phyloP scores from a whole-genome alignment of 2,888 invertebrate species.

The Troides aeacus region DNA sequence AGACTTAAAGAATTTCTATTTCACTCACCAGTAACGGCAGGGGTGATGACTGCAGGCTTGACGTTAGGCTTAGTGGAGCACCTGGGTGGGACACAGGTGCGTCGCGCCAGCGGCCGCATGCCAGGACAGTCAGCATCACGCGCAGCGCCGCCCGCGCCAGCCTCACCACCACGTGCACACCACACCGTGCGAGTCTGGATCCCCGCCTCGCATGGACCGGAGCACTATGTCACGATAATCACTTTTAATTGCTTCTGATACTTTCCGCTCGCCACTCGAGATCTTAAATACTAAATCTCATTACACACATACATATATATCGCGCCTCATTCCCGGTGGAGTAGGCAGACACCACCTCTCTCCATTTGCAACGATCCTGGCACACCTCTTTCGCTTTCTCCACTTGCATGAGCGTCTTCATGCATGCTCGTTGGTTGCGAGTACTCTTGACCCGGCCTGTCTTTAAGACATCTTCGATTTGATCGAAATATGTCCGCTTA shows the following conservation, averaged over 20 bases:
- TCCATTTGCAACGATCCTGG: no score
- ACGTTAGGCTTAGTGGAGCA: constrained; percentile 57
- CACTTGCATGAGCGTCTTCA: no score
- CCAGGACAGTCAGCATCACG: constrained; percentile 70
- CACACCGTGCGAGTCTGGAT: constrained; percentile 78
- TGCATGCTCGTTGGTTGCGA: no score
- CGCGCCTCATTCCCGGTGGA: no score
- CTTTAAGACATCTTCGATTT: no score
- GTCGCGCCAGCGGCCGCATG: constrained; percentile 66
- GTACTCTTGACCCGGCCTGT: no score
- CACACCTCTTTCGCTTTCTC: no score
- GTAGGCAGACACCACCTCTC: no score
- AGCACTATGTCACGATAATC: constrained; percentile 52
- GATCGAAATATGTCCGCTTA: no score
- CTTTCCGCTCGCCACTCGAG: no score
- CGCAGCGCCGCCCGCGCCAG: constrained; percentile 59
- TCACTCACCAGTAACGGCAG: constrained; percentile 35
- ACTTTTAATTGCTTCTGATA: not conserved
- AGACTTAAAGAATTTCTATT: not conserved
- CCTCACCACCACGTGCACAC: constrained; percentile 70
- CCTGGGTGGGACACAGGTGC: constrained; percentile 61
- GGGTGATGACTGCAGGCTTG: constrained; percentile 49
- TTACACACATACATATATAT: no score
- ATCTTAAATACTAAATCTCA: no score
- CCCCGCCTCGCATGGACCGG: constrained; percentile 73